Base-by-base conservation (phyloP, 2,888 invertebrate species). In the Saturnia pavonia region DNA sequence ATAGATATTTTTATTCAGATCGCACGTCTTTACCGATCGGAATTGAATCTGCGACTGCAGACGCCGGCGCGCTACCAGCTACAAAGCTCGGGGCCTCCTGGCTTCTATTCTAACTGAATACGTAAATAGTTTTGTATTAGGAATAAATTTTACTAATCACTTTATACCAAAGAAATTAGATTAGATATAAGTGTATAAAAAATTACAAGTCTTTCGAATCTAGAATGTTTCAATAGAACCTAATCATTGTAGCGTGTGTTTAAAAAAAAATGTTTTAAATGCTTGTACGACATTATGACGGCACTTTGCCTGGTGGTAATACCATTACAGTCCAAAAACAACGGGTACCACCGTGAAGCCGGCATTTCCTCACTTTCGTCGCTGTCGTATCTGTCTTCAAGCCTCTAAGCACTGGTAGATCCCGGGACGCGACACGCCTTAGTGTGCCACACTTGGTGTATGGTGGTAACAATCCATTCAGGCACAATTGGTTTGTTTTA, bases 1-100 rank as follows among this genome's bases (percentile, higher is more conserved):
- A 70, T 65, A 66, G 66, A 70, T 70, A 70, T 70, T 70, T 70
- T 67, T 70, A 70, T 70, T 67, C 70, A 70, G 66, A 51, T 40
- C 42, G 68, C 68, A 40, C 12, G 51, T 48, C 68, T 34, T 40
- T 42, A 63, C 40, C 70, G 67, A 51, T 66, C 40, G 51, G 51
- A 45, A 67, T 14, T 40, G 65, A 67, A 70, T 51, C 54, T n/a
- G 43, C 25, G 27, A 34, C 66, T 40, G 66, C 70, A 70, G 67
- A 43, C 51, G 67, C 67, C 66, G 22, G 45, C 34, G n/a, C 65
- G 22, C 22, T 48, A 27, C 57, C 66, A 65, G 22, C 34, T 25
- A 54, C 70, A 70, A 43, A 42, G 27, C 57, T 25, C 22, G 65
- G 19, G 19, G 27, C 25, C 54, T 40, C 67, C 45, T 65, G n/a